Evolutionary conservation across 2,113 vertebrate species (phyloP), one percentile per base, ranked within the genome.

Genomic region (Austrofundulus limnaeus): DNA sequence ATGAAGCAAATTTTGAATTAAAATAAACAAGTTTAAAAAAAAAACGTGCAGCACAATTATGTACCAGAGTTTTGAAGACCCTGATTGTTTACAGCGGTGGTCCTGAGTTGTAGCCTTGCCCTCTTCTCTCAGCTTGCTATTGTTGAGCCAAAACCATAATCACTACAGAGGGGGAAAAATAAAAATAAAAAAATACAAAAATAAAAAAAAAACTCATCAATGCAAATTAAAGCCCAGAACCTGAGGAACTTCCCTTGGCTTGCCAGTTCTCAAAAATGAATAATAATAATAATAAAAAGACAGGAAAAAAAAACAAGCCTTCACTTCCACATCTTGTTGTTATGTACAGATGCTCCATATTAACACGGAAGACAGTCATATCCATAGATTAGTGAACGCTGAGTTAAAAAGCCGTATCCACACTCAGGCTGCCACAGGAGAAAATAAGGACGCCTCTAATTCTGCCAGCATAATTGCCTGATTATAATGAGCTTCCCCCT

Each of bases 151-250:
- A 82, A 85, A 68, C 60, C 72, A 74, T 73, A 76, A 80, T 64
- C 75, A 81, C 58, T 46, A 65, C 46, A 66, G 66, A 51, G 34
- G 20, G 17, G 4, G 42, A 45, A 77, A 84, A n/a, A n/a, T n/a
- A n/a, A n/a, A n/a, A n/a, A n/a, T n/a, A n/a, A n/a, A n/a, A n/a
- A n/a, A n/a, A n/a, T n/a, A n/a, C n/a, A n/a, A n/a, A n/a, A n/a
- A n/a, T n/a, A n/a, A n/a, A n/a, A n/a, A n/a, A 92, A 91, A 92
- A 92, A 90, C 90, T 87, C 90, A 93, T 94, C 94, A 93, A 92
- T 93, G 93, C 92, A 94, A 96, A 95, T 94, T 83, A 94, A 91
- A 88, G 88, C 85, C 90, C 92, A 78, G 43, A 92, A 90, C 85
- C 87, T 88, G 57, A 8, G 37, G 78, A 93, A 87, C 72, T 85